phyloP scores from a whole-genome alignment of 2,797 vertebrate genomes.

The Eremophila alpestris region DNA sequence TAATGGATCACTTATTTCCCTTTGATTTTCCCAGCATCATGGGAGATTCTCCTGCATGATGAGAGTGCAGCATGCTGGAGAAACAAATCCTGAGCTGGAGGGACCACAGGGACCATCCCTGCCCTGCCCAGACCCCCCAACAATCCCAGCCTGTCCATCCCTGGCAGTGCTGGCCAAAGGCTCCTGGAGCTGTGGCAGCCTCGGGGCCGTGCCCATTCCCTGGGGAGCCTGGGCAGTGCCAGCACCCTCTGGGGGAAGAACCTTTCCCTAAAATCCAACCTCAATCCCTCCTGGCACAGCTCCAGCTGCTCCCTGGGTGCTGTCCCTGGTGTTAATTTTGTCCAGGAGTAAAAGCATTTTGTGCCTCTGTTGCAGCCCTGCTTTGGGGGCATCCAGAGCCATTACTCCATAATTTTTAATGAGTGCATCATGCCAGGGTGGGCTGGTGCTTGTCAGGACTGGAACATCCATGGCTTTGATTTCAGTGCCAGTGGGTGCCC shows the following conservation, averaged over 20 bases:
- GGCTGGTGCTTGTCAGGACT: background rate
- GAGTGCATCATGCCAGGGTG: background rate
- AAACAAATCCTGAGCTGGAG: background rate
- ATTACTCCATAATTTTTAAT: background rate
- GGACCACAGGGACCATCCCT: fast-evolving
- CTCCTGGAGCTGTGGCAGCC: background rate
- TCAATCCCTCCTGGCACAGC: background rate
- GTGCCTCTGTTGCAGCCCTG: background rate
- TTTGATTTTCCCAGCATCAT: background rate
- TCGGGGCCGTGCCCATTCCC: background rate
- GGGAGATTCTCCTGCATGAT: background rate
- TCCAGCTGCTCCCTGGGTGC: fast-evolving
- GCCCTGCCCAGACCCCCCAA: background rate
- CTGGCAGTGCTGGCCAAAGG: background rate
- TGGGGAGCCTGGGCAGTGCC: background rate
- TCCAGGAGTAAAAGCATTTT: background rate
- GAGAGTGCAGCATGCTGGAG: background rate
- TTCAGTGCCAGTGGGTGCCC: background rate
- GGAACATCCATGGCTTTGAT: background rate
- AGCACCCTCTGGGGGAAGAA: background rate
- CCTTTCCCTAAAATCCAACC: background rate
- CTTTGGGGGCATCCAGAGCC: background rate
- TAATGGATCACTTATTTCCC: background rate
- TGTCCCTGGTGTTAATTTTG: background rate
- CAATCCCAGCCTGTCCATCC: background rate